Percentiles rank a stretch among this genome's conserved stretches.
Conservation (phyloP, 2,113 vertebrate genomes). For the Cynocephalus volans region DNA sequence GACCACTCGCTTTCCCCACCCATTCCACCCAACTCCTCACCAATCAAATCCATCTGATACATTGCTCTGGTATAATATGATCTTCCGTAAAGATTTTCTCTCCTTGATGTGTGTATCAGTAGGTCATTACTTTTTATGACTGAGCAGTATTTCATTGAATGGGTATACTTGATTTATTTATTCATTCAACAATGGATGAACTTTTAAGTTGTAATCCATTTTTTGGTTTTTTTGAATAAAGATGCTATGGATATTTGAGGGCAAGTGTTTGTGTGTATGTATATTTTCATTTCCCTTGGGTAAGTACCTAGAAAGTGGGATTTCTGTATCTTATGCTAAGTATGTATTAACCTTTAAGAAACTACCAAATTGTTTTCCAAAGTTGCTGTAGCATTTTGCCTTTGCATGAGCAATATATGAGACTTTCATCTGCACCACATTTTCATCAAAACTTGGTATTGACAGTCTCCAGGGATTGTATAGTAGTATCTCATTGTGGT, state of each 20-base stretch:
- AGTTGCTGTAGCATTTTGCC: background rate
- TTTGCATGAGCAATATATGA: background rate
- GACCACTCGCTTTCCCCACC: fast-evolving
- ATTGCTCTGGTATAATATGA: background rate
- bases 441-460: background rate
- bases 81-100: background rate
- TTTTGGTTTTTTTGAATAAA: background rate
- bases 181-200: background rate
- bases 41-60: no score
- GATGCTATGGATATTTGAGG: background rate
- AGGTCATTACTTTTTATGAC: background rate
- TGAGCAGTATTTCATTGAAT: background rate
- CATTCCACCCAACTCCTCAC: background rate
- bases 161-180: background rate
- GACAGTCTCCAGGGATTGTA: background rate
- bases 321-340: background rate
- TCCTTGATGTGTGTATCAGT: fast-evolving
- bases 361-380: background rate
- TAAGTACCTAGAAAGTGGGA: background rate
- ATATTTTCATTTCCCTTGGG: background rate
- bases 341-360: background rate
- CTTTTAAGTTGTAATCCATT: background rate
- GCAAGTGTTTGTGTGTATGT: background rate
- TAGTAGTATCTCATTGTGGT: background rate
- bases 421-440: background rate